These are phyloP conservation scores for Notamacropus eugenii DNA, from an alignment of 2,797 vertebrate species.

Conservation along the genomic window DNA sequence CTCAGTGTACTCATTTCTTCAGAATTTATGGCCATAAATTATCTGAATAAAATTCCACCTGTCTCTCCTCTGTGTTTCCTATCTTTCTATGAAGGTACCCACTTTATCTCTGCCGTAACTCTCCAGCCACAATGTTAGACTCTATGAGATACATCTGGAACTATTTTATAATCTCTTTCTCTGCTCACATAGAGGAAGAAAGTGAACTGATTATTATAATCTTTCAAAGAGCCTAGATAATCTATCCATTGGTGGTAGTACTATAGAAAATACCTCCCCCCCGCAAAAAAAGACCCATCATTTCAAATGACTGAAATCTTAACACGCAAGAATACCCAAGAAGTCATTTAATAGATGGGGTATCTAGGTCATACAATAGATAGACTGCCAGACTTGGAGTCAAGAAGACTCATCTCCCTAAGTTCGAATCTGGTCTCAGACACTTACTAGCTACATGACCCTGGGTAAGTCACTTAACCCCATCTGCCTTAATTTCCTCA, in stretches of 20 bases:
- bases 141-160: slow-evolving; percentile 54
- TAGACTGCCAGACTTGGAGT: not conserved
- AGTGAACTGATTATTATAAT: slow-evolving; percentile 34
- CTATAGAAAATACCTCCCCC: not conserved
- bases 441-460: not conserved
- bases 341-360: not conserved
- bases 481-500: not conserved
- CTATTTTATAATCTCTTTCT: slow-evolving; percentile 55
- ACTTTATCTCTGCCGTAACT: slow-evolving; percentile 68
- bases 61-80: slow-evolving; percentile 54
- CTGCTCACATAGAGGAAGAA: slow-evolving; percentile 28
- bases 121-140: slow-evolving; percentile 54
- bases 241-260: slow-evolving; percentile 8
- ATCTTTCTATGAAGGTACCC: slow-evolving; percentile 53
- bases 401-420: not conserved
- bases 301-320: not conserved
- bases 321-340: not conserved
- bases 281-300: not conserved
- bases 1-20: slow-evolving; percentile 38
- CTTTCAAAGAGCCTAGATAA: not conserved
- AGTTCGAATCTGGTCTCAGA: not conserved
- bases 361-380: not conserved
- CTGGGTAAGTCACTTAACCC: not conserved
- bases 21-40: slow-evolving; percentile 36
- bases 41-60: slow-evolving; percentile 63